Evolutionary conservation across 1,140 invertebrate genomes (phyloP).

Genomic region (Drosophila athabasca): DNA sequence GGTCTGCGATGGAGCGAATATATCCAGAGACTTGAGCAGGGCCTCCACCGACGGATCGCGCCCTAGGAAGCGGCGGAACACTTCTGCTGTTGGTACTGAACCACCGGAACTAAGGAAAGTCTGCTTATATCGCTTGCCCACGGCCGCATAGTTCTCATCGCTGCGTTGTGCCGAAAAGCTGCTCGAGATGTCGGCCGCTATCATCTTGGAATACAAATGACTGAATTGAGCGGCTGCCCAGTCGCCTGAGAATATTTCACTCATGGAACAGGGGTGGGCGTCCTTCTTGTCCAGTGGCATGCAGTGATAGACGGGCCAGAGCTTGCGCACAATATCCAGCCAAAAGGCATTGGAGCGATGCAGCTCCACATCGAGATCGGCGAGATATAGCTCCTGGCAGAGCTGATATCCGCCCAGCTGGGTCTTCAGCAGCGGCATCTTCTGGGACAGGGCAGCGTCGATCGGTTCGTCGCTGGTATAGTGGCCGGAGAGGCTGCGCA

Average conservation of each 20-base stretch:
- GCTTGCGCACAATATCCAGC: constrained; percentile 88
- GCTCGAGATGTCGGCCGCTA: constrained; percentile 94
- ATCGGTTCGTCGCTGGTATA: constrained; percentile 89
- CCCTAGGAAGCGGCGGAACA: constrained; percentile 95
- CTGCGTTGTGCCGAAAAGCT: constrained; percentile 90
- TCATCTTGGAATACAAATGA: constrained; percentile 92
- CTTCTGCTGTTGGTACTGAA: constrained; percentile 90
- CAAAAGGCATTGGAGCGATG: constrained; percentile 91
- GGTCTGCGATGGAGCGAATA: constrained; percentile 68
- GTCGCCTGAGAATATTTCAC: constrained; percentile 88
- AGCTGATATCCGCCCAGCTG: constrained; percentile 92
- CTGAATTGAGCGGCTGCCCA: constrained; percentile 91
- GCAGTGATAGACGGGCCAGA: constrained; percentile 91
- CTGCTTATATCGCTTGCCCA: constrained; percentile 90
- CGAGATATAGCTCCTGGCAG: constrained; percentile 92
- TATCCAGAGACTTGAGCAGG: constrained; percentile 86
- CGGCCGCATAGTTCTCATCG: constrained; percentile 84
- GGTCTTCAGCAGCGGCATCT: constrained; percentile 86
- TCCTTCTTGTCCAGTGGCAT: constrained; percentile 90
- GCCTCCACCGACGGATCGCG: constrained; percentile 94
- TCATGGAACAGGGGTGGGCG: constrained; percentile 91
- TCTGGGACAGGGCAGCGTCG: constrained; percentile 87
- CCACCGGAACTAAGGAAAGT: constrained; percentile 94
- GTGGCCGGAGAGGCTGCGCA: constrained; percentile 90
- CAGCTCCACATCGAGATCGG: constrained; percentile 93